A percentile compares a stretch with the other conserved stretches of the same genome.
phyloP scores from a whole-genome alignment of 2,797 vertebrate genomes.

The Leuciscus waleckii region DNA sequence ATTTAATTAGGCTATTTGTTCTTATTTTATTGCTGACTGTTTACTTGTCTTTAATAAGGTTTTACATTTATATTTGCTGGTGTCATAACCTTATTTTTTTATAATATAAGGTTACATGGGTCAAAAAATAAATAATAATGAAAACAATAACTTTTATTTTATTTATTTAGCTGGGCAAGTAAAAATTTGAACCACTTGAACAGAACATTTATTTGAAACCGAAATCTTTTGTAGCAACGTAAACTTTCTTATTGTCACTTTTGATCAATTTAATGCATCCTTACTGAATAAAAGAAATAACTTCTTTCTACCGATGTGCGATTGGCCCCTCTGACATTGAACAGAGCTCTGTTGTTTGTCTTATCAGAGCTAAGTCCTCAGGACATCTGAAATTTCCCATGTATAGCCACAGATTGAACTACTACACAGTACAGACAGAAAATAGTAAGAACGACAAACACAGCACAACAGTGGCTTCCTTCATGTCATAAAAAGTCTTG shows the following conservation, averaged over 20 bases:
- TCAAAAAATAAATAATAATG: too few relatives aligned
- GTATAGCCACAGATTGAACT: background rate
- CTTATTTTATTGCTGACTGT: too few relatives aligned
- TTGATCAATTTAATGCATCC: background rate
- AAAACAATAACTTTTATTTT: background rate
- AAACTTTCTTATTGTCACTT: background rate
- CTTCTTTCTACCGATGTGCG: background rate
- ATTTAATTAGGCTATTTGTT: background rate
- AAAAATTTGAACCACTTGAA: background rate
- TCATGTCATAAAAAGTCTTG: constrained; percentile 1
- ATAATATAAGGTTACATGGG: background rate
- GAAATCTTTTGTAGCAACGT: background rate
- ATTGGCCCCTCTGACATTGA: constrained; percentile 29
- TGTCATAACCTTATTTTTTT: background rate
- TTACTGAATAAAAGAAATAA: background rate
- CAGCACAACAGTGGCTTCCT: constrained; percentile 14
- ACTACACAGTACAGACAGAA: constrained; percentile 10
- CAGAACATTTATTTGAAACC: background rate
- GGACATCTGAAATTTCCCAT: constrained; percentile 23
- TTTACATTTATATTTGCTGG: too few relatives aligned
- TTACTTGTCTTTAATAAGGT: too few relatives aligned
- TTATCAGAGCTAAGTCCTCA: constrained; percentile 45
- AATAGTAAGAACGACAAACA: constrained; percentile 7
- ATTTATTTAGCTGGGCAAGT: background rate
- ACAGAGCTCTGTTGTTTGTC: constrained; percentile 44